phyloP scores from a whole-genome alignment of 2,888 invertebrate genomes.

The Athripsodes cinereus region DNA sequence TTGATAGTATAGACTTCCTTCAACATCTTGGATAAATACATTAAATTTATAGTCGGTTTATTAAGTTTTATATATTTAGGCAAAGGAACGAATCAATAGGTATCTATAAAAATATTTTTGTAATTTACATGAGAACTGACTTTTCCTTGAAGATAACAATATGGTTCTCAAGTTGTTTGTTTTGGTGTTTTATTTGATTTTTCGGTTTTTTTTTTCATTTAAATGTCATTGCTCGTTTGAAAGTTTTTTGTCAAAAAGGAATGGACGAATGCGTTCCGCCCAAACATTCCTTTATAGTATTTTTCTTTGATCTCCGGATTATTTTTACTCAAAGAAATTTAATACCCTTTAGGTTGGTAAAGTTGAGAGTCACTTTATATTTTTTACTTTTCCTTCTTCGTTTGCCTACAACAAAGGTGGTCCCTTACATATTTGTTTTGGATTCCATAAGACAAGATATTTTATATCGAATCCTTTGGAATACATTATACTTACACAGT shows the following conservation, averaged over 20 bases:
- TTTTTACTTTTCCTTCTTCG: neutral
- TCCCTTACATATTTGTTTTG: neutral
- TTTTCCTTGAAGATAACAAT: no score
- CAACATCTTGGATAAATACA: no score
- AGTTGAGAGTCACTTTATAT: neutral
- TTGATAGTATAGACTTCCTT: no score
- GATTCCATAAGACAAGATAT: neutral
- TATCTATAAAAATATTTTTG: no score
- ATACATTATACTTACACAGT: no score
- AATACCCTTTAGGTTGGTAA: conserved; percentile 9
- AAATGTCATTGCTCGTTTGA: neutral
- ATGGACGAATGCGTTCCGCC: neutral
- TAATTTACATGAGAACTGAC: no score
- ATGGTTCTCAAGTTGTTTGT: no score
- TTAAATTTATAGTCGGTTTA: no score
- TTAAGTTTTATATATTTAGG: no score
- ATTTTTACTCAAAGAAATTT: conserved; percentile 23
- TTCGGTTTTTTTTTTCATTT: neutral
- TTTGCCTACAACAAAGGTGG: neutral
- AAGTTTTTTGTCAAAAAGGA: conserved; percentile 1
- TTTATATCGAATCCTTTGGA: neutral
- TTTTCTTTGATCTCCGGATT: conserved; percentile 17
- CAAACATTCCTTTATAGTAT: neutral
- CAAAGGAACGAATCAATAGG: no score
- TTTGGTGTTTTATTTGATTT: conserved; percentile 1